Evolutionary conservation across 2,797 vertebrate species (phyloP).

Genomic region (Propithecus deckenii): DNA sequence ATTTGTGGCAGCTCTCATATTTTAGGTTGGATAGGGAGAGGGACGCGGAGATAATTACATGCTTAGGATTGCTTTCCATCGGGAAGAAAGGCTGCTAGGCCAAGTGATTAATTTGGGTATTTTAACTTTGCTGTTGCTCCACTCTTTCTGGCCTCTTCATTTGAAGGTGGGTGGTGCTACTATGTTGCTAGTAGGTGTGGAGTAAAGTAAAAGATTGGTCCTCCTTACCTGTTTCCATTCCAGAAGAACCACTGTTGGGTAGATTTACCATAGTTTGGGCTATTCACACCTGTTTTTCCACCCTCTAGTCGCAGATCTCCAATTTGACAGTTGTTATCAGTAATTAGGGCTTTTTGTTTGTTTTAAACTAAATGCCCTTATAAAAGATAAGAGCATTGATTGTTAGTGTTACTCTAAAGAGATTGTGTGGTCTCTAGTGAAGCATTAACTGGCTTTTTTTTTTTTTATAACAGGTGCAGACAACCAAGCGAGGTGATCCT

Average conservation of each 20-base stretch:
- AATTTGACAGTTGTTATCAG: slow-evolving; percentile 73
- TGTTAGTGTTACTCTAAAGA: slow-evolving; percentile 19
- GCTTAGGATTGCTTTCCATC: slow-evolving; percentile 33
- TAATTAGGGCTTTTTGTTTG: slow-evolving; percentile 60
- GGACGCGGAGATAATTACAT: slow-evolving; percentile 46
- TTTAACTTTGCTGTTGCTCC: slow-evolving; percentile 51
- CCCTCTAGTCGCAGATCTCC: neutral
- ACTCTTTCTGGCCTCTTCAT: slow-evolving; percentile 18
- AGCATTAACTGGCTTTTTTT: slow-evolving; percentile 57
- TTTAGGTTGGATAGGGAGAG: slow-evolving; percentile 49
- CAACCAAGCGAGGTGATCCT: slow-evolving; percentile 94
- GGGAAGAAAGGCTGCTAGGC: slow-evolving; percentile 69
- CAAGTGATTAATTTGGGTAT: slow-evolving; percentile 59
- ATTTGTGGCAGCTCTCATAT: slow-evolving; percentile 41
- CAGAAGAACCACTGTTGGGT: neutral
- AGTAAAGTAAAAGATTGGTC: slow-evolving; percentile 6
- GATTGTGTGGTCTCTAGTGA: neutral
- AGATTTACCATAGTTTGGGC: slow-evolving; percentile 1
- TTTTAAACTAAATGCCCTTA: slow-evolving; percentile 63
- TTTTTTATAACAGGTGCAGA: slow-evolving; percentile 87
- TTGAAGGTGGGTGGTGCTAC: slow-evolving; percentile 16
- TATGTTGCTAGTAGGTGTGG: neutral
- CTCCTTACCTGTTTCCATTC: neutral
- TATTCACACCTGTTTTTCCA: slow-evolving; percentile 46
- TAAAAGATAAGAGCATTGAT: slow-evolving; percentile 66